phyloP scores from a whole-genome alignment of 2,888 invertebrate species.

The Aphodius granarius region DNA sequence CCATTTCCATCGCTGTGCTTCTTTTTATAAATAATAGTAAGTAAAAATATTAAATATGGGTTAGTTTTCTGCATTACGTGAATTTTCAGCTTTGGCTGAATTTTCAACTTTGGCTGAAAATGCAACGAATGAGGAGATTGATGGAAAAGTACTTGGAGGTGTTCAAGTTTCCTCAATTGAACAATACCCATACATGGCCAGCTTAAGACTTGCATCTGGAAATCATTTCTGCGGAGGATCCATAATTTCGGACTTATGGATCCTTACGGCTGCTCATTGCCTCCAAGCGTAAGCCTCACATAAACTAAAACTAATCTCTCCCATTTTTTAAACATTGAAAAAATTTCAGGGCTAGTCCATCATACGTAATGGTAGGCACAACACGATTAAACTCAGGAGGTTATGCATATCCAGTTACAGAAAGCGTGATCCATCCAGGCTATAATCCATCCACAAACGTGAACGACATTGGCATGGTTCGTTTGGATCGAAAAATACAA shows the following conservation, averaged over 20 bases:
- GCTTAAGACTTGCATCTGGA: background rate
- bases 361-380: background rate
- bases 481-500: background rate
- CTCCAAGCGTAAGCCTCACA: background rate
- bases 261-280: conserved; percentile 21
- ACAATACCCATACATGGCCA: conserved; percentile 12
- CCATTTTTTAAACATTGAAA: too few species aligned
- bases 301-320: background rate
- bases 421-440: background rate
- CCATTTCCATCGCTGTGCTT: background rate
- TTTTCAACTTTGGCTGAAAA: background rate
- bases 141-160: background rate
- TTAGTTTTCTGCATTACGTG: background rate
- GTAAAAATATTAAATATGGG: background rate
- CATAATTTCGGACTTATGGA: conserved; percentile 5
- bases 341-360: background rate
- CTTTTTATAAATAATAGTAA: background rate
- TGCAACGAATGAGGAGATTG: background rate
- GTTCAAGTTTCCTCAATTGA: background rate
- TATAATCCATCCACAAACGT: background rate
- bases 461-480: background rate
- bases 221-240: conserved; percentile 18
- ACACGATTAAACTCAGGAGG: background rate
- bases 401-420: background rate
- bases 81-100: background rate